These are phyloP conservation scores for Anoplius nigerrimus DNA, from an alignment of 2,888 invertebrate genomes.

Conservation along the genomic window DNA sequence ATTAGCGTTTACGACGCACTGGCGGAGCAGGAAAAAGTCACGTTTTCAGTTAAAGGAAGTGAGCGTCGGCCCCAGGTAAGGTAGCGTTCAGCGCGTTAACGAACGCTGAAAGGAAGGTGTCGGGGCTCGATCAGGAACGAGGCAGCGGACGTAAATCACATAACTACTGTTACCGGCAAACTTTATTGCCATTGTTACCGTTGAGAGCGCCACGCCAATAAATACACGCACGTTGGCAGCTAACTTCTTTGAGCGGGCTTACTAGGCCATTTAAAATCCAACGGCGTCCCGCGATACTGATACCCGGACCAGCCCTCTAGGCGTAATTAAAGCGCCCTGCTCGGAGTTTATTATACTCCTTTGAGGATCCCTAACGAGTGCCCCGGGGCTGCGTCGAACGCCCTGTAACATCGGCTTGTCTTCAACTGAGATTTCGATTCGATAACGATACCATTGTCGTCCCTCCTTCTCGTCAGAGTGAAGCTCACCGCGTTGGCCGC, in stretches of 20 bases:
- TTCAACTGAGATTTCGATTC: conserved; percentile 25
- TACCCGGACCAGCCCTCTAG: conserved; percentile 49
- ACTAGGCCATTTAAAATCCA: conserved; percentile 49
- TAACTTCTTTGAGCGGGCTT: conserved; percentile 29
- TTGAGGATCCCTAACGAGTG: conserved; percentile 59
- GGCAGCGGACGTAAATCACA: too few species aligned
- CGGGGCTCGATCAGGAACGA: too few species aligned
- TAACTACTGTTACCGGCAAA: too few species aligned
- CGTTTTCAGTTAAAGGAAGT: too few species aligned
- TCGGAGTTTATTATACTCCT: conserved; percentile 62
- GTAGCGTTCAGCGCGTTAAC: too few species aligned
- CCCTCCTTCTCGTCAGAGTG: background rate
- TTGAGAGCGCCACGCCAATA: conserved; percentile 31
- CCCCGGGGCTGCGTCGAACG: conserved; percentile 33
- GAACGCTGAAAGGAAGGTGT: too few species aligned
- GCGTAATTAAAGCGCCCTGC: conserved; percentile 59
- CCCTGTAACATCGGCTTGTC: conserved; percentile 20
- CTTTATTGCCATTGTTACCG: conserved; percentile 10
- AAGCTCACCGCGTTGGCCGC: background rate
- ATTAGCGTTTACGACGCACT: too few species aligned
- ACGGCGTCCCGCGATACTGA: conserved; percentile 36
- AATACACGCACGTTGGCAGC: conserved; percentile 22
- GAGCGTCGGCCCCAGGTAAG: too few species aligned
- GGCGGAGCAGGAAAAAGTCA: too few species aligned
- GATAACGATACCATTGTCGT: conserved; percentile 12